Evolutionary conservation across 2,113 vertebrate species (phyloP), one percentile per base, ranked within the genome.

Genomic region (Peromyscus californicus): DNA sequence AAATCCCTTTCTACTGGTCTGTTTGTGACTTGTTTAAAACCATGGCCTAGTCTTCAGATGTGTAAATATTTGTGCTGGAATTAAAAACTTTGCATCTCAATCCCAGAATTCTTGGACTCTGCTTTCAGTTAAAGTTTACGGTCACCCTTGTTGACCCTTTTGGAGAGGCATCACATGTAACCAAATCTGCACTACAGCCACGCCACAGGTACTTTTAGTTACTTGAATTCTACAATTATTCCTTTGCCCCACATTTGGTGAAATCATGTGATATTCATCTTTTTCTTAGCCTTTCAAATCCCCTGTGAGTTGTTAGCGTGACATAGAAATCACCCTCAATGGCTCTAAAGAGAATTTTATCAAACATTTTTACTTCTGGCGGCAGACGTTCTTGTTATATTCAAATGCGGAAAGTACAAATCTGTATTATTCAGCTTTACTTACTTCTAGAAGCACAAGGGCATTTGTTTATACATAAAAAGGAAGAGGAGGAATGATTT

Each of bases 61-160:
- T 90, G 22, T 83, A 95, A 94, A 91, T 48, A 39, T n/a, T 45
- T 93, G 76, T 92, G 84, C 83, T 96, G 86, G 79, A 97, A 91
- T 39, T 95, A 80, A 65, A 89, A 89, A 75, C 74, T 69, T 19
- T 86, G 54, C 78, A 90, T 94, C 70, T 78, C 59, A 72, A 45
- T 48, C 85, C 16, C 80, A 85, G 74, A 82, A 93, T 97, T 91
- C 82, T 42, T 88, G 57, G 61, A 84, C 63, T 22, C 97, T 94
- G 95, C 95, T 98, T 97, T 97, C 79, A 94, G 90, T 98, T 96
- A 97, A 87, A 94, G 93, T 79, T 93, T 54, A 90, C 75, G 80
- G 93, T 95, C 70, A 83, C 82, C 83, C 59, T 75, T 88, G 83
- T 96, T 91, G 51, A 26, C 63, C 39, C 48, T 78, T 65, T 89